Percentiles rank a stretch among this genome's conserved stretches.
Evolutionary conservation across 2,888 invertebrate genomes (phyloP).

Genomic region (Myopa tessellatipennis): DNA sequence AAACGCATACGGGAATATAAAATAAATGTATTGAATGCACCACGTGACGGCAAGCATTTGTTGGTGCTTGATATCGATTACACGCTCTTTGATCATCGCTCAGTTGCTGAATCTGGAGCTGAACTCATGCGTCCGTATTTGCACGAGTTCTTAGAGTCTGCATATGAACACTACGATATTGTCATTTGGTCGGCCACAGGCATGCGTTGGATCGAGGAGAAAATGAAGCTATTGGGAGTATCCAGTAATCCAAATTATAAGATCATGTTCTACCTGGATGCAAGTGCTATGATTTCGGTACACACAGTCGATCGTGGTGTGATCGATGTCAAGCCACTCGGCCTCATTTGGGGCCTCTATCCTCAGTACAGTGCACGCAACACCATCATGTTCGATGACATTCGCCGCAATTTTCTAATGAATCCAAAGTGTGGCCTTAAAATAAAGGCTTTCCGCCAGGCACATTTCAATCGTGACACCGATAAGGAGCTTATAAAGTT

Average conservation of each 20-base stretch:
- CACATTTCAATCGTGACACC: slow-evolving; percentile 85
- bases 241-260: slow-evolving; percentile 85
- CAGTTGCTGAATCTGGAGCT: slow-evolving; percentile 85
- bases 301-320: slow-evolving; percentile 91
- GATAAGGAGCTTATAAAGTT: slow-evolving; percentile 87
- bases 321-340: slow-evolving; percentile 94
- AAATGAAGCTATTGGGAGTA: slow-evolving; percentile 93
- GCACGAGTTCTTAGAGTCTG: slow-evolving; percentile 90
- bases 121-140: slow-evolving; percentile 95
- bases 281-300: slow-evolving; percentile 94
- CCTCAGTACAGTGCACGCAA: slow-evolving; percentile 89
- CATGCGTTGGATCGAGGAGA: slow-evolving; percentile 98
- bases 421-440: slow-evolving; percentile 93
- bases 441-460: slow-evolving; percentile 91
- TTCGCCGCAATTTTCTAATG: slow-evolving; percentile 95
- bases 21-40: slow-evolving; percentile 83
- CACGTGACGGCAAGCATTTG: slow-evolving; percentile 87
- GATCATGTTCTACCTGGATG: slow-evolving; percentile 92
- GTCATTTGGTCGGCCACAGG: slow-evolving; percentile 99
- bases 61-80: slow-evolving; percentile 96
- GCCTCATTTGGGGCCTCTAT: slow-evolving; percentile 96
- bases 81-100: slow-evolving; percentile 95
- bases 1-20: slow-evolving; percentile 86
- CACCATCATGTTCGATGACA: slow-evolving; percentile 98
- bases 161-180: slow-evolving; percentile 92